Percentiles rank a stretch among this genome's conserved stretches.
phyloP scores from a whole-genome alignment of 2,113 vertebrate genomes.

The Anhinga rufa region DNA sequence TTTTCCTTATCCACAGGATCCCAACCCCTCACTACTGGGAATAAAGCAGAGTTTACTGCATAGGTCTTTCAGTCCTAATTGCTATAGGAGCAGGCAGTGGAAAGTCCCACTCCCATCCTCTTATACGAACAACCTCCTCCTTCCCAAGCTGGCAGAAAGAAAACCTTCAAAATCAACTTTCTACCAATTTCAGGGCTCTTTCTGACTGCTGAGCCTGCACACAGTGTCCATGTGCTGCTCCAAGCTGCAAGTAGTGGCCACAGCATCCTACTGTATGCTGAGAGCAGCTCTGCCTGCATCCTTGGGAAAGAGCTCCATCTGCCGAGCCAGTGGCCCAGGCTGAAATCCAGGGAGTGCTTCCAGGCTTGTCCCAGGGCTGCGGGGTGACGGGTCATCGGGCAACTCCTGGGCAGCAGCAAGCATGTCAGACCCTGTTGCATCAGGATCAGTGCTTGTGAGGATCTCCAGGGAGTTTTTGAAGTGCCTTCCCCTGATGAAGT shows the following conservation, averaged over 20 bases:
- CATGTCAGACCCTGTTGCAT: neutral
- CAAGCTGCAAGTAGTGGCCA: neutral
- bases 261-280: neutral
- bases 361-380: neutral
- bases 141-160: neutral
- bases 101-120: neutral
- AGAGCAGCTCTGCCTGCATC: neutral
- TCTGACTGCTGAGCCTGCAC: neutral
- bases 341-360: neutral
- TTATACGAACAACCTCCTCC: rapidly evolving
- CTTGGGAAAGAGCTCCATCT: slow-evolving; percentile 53
- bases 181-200: neutral
- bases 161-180: neutral
- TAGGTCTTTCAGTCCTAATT: neutral
- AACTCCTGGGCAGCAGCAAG: neutral
- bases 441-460: neutral
- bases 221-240: neutral
- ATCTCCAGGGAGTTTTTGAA: neutral
- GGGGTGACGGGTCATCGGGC: rapidly evolving
- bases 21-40: neutral
- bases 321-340: neutral
- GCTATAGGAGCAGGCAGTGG: neutral
- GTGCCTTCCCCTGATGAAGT: neutral
- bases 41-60: neutral
- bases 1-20: neutral